Evolutionary conservation across 2,888 invertebrate species (phyloP), one percentile per base, ranked within the genome.

Genomic region (Dione vanillae): DNA sequence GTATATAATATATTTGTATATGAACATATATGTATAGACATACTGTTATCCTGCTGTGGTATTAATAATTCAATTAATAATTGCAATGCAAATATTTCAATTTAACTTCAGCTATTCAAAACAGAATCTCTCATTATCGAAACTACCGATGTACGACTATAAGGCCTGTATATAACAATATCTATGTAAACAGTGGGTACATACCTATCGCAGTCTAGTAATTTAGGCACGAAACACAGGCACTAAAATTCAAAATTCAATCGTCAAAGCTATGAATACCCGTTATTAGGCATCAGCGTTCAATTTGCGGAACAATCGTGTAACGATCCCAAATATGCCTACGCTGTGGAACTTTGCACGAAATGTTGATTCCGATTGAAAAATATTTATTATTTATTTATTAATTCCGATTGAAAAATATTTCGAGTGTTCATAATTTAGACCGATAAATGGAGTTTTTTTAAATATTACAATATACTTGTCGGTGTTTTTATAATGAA

Each of bases 241-340:
- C 56, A 56, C 56, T 56, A 37, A 56, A 56, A 56, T 56, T 27
- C 54, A 37, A 54, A 54, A 54, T 54, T 37, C 54, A 37, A 54
- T 54, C 54, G 54, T 54, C 35, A 37, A 54, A 54, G 54, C 54
- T n/a, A 54, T 35, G 54, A 54, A 54, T 52, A 52, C 9, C 35
- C 54, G 54, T 35, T 54, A 54, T 54, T 54, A 54, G 56, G 37
- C 56, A 56, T 37, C 54, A 54, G 37, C 35, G 27, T 56, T 56
- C 56, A 37, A 56, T 56, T 37, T 56, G 56, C 37, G 37, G n/a
- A 54, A 56, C 37, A 56, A 56, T 56, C 10, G 56, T 16, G 37
- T 9, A 54, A 56, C 37, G 37, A 56, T 56, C 10, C 56, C 56
- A 56, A 56, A 40, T 56, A 56, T 56, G 56, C 56, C n/a, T 11